Conservation (phyloP, 2,888 invertebrate genomes). For the Oxycera nigricornis region DNA sequence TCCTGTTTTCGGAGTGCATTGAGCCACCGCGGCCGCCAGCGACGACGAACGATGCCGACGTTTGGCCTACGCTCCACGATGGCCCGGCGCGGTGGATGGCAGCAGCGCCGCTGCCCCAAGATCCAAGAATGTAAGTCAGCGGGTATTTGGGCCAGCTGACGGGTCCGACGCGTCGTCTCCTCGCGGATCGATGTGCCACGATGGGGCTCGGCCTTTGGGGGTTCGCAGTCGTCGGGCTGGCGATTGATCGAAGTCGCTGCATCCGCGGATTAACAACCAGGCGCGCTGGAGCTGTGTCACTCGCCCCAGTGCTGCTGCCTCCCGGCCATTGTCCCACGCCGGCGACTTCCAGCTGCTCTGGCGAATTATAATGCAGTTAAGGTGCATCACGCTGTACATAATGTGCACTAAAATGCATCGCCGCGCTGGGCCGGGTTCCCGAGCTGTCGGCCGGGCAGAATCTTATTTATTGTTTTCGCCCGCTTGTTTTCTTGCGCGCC, state of each 20-base stretch:
- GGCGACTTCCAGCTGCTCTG: not conserved
- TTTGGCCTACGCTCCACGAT: constrained; percentile 44
- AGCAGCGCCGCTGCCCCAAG: constrained; percentile 18
- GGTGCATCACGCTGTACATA: constrained; percentile 22
- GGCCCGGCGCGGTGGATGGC: constrained; percentile 15
- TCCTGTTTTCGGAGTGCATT: constrained; percentile 12
- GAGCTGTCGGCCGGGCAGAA: not conserved
- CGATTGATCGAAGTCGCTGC: constrained; percentile 22
- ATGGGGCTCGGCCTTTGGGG: not conserved
- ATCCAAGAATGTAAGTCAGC: constrained; percentile 51
- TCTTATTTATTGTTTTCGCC: not conserved
- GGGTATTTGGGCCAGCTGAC: constrained; percentile 52
- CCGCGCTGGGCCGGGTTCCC: not conserved
- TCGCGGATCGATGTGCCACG: not conserved
- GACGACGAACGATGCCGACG: constrained; percentile 18
- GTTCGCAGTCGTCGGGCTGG: not conserved
- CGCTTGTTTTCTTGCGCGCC: not conserved
- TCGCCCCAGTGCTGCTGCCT: not conserved
- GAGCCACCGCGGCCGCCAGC: not conserved
- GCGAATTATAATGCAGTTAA: constrained; percentile 30
- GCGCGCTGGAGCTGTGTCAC: not conserved
- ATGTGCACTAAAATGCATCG: constrained; percentile 16
- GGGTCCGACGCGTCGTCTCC: not conserved
- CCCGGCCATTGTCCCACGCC: not conserved
- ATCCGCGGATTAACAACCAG: not conserved